Evolutionary conservation across 2,113 vertebrate species (phyloP).

Genomic region (Rhipidura dahli): DNA sequence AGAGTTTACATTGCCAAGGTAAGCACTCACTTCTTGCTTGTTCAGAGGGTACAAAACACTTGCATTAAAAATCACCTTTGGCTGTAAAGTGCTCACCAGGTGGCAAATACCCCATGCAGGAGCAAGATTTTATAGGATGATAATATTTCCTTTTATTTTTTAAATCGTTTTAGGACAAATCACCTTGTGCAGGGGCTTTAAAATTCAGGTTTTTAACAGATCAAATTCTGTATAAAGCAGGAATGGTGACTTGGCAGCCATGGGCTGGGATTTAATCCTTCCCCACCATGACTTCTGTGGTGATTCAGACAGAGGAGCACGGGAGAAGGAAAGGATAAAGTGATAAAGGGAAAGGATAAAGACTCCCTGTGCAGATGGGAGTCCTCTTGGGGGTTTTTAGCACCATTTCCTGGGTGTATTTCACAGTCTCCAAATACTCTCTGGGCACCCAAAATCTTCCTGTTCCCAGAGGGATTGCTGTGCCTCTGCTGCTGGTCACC

Average conservation of each 20-base stretch:
- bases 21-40: background rate
- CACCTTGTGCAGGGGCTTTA: accelerated
- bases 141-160: background rate
- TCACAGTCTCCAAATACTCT: background rate
- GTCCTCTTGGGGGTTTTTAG: background rate
- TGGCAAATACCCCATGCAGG: background rate
- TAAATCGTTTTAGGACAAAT: background rate
- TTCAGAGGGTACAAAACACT: background rate
- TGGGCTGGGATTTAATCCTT: background rate
- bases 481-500: background rate
- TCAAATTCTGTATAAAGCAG: background rate
- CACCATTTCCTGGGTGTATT: background rate
- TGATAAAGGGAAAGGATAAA: background rate
- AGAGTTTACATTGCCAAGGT: constrained; percentile 92
- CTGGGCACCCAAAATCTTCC: background rate
- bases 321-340: background rate
- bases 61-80: background rate
- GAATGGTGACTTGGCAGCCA: background rate
- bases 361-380: background rate
- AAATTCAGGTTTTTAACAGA: background rate
- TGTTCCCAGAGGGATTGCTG: background rate
- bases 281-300: background rate
- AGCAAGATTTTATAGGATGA: background rate
- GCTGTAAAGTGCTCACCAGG: background rate
- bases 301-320: too few relatives aligned